Evolutionary conservation across 2,888 invertebrate species (phyloP).

Genomic region (Drepana falcataria): DNA sequence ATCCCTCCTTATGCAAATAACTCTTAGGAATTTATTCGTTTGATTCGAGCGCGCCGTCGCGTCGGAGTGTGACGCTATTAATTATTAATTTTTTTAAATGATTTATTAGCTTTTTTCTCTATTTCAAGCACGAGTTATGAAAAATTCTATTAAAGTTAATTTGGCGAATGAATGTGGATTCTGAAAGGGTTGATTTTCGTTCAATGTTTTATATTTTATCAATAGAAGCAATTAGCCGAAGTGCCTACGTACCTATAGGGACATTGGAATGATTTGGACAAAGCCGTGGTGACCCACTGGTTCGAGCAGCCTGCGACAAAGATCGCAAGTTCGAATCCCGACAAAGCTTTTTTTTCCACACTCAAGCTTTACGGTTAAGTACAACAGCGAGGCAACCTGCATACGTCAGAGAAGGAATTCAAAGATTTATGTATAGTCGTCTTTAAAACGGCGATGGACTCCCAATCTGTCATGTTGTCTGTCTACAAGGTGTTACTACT

Average conservation of each 20-base stretch:
- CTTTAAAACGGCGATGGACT: too few relatives aligned
- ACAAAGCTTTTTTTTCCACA: too few relatives aligned
- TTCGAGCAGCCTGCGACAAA: too few relatives aligned
- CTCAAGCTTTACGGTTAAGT: too few relatives aligned
- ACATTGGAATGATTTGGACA: slow-evolving; percentile 25
- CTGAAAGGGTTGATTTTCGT: slow-evolving; percentile 51
- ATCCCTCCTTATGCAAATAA: slow-evolving; percentile 70
- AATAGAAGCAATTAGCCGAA: slow-evolving; percentile 60
- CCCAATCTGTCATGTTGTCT: too few relatives aligned
- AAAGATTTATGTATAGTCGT: too few relatives aligned
- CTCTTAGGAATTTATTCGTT: slow-evolving; percentile 56
- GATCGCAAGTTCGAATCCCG: too few relatives aligned
- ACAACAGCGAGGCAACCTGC: too few relatives aligned
- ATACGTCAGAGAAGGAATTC: too few relatives aligned
- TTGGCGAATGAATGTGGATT: slow-evolving; percentile 52
- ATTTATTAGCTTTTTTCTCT: slow-evolving; percentile 61
- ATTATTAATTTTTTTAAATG: slow-evolving; percentile 73
- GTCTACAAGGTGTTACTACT: too few relatives aligned
- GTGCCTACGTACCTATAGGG: slow-evolving; percentile 31
- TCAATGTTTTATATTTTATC: slow-evolving; percentile 27
- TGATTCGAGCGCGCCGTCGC: slow-evolving; percentile 60
- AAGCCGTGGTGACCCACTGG: too few relatives aligned
- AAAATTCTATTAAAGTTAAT: slow-evolving; percentile 63
- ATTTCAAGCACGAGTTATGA: slow-evolving; percentile 42
- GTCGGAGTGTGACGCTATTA: slow-evolving; percentile 51